Percentiles rank a stretch among this genome's conserved stretches.
Evolutionary conservation across 2,888 invertebrate species (phyloP).

Genomic region (Cryptocephalus primarius): DNA sequence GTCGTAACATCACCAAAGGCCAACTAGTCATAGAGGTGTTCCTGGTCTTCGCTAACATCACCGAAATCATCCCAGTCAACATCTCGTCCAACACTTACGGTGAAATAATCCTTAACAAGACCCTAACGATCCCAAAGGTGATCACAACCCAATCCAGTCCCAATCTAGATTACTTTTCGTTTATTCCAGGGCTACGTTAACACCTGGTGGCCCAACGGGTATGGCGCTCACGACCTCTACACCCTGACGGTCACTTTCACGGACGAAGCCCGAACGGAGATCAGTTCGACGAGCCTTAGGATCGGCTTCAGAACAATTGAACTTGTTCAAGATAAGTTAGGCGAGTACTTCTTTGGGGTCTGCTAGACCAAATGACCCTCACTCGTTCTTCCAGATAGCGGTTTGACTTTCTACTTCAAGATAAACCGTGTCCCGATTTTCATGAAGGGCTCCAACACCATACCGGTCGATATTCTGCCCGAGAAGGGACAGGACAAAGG

Average conservation of each 20-base stretch:
- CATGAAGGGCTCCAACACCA: slow-evolving; percentile 91
- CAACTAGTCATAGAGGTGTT: background rate
- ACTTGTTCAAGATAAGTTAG: slow-evolving; percentile 62
- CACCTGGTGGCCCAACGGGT: slow-evolving; percentile 95
- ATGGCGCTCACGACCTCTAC: slow-evolving; percentile 72
- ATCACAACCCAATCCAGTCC: background rate
- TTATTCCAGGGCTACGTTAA: slow-evolving; percentile 34
- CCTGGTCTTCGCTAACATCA: background rate
- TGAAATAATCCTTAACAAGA: slow-evolving; percentile 23
- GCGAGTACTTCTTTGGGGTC: slow-evolving; percentile 9
- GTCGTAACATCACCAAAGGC: background rate
- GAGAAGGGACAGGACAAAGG: slow-evolving; percentile 52
- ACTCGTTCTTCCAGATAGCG: slow-evolving; percentile 27
- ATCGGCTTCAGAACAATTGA: slow-evolving; percentile 83
- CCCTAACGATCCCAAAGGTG: slow-evolving; percentile 17
- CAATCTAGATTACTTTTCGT: no score
- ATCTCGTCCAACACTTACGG: slow-evolving; percentile 18
- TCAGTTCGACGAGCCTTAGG: slow-evolving; percentile 40
- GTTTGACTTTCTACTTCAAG: slow-evolving; percentile 74
- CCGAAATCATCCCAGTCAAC: slow-evolving; percentile 5
- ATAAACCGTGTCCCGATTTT: slow-evolving; percentile 83
- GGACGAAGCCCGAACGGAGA: slow-evolving; percentile 27
- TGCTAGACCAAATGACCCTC: background rate
- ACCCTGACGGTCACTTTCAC: slow-evolving; percentile 45
- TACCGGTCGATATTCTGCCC: slow-evolving; percentile 77